Base-by-base conservation (phyloP, 1,140 invertebrate genomes). In the Neodiprion pinetum region DNA sequence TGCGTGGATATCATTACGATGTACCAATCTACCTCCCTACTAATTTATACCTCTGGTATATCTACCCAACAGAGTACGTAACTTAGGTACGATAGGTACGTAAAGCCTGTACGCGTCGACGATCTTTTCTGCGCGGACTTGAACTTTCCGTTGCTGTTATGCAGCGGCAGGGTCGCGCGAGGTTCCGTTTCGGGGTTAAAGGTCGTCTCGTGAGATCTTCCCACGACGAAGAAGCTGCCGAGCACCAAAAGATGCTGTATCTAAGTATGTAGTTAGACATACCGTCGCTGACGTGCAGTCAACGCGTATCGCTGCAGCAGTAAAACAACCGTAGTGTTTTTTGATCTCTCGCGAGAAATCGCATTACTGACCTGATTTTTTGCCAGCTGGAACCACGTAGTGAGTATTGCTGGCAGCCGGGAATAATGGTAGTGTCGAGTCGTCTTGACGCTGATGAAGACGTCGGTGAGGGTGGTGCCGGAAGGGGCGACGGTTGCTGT, bases 371-470 rank as follows among this genome's bases (percentile, higher is more conserved):
- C 96, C 95, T 97, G 96, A 84, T 96, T 91, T 86, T 93, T 94
- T 53, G 96, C 96, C 76, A 97, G 90, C 85, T 95, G 94, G 85
- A 97, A 97, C 97, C 97, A 98, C 75, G 97, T 98, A 85, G 94
- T 93, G 82, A 98, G 91, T 80, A 98, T 95, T 73, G 96, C 91
- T n/a, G 95, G 94, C 76, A 98, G 84, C 76, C 97, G 91, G 48
- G 93, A 92, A 75, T 92, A 88, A 86, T 98, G 96, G 89, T 96
- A 97, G 87, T 93, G 92, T 83, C 93, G 93, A 48, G 96, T 97
- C 70, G 97, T 98, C 90, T 98, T 98, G 21, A 98, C 96, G 89
- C 95, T 97, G 84, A 98, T 95, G 88, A 97, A 98, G 79, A 98
- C 90, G 86, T 97, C 96, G 85, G 95, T 91, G 74, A 97, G 89